Percentiles rank a stretch among this genome's conserved stretches.
These are phyloP conservation scores for Prietella phreatophila DNA, from an alignment of 2,113 vertebrate species.

Conservation along the genomic window DNA sequence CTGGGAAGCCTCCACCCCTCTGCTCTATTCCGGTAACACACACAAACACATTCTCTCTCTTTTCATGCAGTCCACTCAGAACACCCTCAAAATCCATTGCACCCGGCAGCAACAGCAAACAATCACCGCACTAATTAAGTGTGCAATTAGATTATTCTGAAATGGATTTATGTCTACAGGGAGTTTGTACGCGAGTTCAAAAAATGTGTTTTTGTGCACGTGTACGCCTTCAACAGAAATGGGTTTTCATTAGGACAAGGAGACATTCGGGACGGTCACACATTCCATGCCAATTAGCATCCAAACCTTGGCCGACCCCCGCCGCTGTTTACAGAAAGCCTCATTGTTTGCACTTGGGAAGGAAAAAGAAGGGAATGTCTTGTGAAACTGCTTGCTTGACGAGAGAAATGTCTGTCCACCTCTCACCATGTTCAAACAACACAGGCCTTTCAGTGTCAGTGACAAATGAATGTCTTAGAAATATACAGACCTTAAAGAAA, in stretches of 20 bases:
- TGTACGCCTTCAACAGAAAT: slow-evolving; percentile 38
- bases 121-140: slow-evolving; percentile 63
- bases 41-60: background rate
- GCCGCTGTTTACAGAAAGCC: slow-evolving; percentile 29
- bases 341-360: slow-evolving; percentile 32
- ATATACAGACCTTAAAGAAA: slow-evolving; percentile 1
- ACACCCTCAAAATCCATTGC: slow-evolving; percentile 34
- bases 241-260: slow-evolving; percentile 10
- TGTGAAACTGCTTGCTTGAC: background rate
- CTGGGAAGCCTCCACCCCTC: slow-evolving; percentile 29
- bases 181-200: slow-evolving; percentile 9
- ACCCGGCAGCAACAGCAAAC: slow-evolving; percentile 60
- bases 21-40: slow-evolving; percentile 15
- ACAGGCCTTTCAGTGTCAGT: background rate
- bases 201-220: slow-evolving; percentile 33
- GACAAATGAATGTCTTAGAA: slow-evolving; percentile 10
- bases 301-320: slow-evolving; percentile 56
- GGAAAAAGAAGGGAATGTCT: background rate
- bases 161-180: slow-evolving; percentile 58
- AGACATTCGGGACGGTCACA: slow-evolving; percentile 45
- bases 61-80: slow-evolving; percentile 28
- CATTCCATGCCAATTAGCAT: slow-evolving; percentile 66
- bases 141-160: slow-evolving; percentile 68
- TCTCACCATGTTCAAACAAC: slow-evolving; percentile 5
- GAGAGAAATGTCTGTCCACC: slow-evolving; percentile 19